Conservation (phyloP, 1,140 invertebrate genomes). For the Chrysomallon squamiferum region DNA sequence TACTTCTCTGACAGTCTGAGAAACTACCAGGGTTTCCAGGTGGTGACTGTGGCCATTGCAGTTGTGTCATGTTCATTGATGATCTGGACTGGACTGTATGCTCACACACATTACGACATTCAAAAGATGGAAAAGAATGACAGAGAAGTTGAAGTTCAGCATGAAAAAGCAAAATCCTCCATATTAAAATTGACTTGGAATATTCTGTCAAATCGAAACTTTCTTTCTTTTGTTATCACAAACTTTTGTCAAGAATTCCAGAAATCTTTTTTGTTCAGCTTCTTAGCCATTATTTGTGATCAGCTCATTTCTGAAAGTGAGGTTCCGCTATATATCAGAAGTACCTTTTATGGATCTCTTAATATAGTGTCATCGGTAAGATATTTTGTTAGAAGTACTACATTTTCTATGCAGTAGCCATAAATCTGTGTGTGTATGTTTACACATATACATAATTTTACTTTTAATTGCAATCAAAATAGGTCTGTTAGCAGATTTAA, state of each 20-base stretch:
- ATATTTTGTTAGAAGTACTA: too few relatives aligned
- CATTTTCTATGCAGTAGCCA: too few relatives aligned
- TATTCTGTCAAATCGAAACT: conserved; percentile 39
- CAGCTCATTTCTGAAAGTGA: conserved; percentile 27
- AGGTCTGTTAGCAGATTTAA: too few relatives aligned
- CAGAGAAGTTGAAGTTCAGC: not conserved
- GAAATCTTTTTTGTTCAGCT: conserved; percentile 36
- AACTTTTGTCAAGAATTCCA: conserved; percentile 53
- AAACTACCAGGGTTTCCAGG: conserved; percentile 56
- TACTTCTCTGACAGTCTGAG: conserved; percentile 44
- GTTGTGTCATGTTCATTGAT: conserved; percentile 46
- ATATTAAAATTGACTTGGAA: conserved; percentile 33
- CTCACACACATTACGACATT: conserved; percentile 48
- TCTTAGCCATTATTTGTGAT: conserved; percentile 45
- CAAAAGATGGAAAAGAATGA: not conserved
- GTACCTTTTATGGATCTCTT: conserved; percentile 39
- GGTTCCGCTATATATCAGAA: conserved; percentile 23
- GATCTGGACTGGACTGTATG: conserved; percentile 44
- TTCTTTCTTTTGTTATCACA: conserved; percentile 43
- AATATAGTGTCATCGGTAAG: conserved; percentile 19
- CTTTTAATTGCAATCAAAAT: too few relatives aligned
- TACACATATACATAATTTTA: too few relatives aligned
- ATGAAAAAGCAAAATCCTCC: conserved; percentile 7
- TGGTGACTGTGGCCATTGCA: conserved; percentile 40
- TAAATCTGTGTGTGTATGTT: too few relatives aligned